Conservation (phyloP, 92 coral and sea anemone species). For the Zoanthus sociatus region DNA sequence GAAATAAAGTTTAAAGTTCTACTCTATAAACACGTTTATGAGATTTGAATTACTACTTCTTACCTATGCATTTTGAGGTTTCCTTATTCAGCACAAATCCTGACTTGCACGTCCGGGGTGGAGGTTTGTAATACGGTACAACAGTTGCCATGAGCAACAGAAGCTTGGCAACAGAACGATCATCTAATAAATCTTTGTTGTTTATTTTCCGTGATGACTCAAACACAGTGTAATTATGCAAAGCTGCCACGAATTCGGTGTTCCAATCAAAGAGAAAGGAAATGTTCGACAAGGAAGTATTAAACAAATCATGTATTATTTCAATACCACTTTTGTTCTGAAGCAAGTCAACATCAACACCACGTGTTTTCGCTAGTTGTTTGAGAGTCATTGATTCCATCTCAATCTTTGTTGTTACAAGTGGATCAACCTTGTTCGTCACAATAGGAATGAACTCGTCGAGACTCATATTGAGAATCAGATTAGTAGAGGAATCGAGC, state of each 20-base stretch:
- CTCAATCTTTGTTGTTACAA: constrained; percentile 34
- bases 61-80: constrained; percentile 21
- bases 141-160: constrained; percentile 32
- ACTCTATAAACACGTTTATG: neutral
- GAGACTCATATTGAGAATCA: constrained; percentile 61
- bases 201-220: constrained; percentile 18
- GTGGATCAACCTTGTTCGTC: constrained; percentile 3
- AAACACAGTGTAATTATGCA: constrained; percentile 64
- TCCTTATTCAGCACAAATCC: constrained; percentile 29
- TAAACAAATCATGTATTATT: constrained; percentile 41
- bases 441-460: constrained; percentile 33
- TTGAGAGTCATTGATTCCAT: constrained; percentile 36
- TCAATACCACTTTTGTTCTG: constrained; percentile 51
- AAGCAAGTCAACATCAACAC: constrained; percentile 43
- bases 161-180: constrained; percentile 19
- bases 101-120: constrained; percentile 25
- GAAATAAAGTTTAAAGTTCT: neutral
- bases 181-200: constrained; percentile 9
- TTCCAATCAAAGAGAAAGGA: constrained; percentile 72
- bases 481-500: constrained; percentile 38
- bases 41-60: neutral
- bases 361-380: constrained; percentile 47
- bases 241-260: constrained; percentile 26
- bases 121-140: constrained; percentile 31
- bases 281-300: constrained; percentile 58